Base-by-base conservation (phyloP, 2,113 vertebrate species). In the Chaenocephalus aceratus region DNA sequence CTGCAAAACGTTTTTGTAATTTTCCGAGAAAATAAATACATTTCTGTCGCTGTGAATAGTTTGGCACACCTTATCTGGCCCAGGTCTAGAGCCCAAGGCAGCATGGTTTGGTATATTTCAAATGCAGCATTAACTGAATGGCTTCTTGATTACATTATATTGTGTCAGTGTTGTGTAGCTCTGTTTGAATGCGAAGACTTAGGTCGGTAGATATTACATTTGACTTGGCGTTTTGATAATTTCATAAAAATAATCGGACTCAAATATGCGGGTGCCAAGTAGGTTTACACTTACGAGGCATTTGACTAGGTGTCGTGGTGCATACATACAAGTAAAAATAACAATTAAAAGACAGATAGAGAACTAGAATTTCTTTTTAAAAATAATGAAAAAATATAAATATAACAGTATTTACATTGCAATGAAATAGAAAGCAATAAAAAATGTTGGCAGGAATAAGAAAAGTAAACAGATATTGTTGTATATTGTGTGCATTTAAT, bases 201-300 rank as follows among this genome's bases (percentile, higher is more conserved):
- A 30, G 65, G 63, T 30, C 48, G 49, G 56, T 72, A 60, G 46
- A n/a, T 64, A 56, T 79, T 46, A 86, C 70, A 80, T 76, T 76
- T 87, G 72, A 82, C 83, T 58, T 72, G 65, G 79, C 66, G 48
- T 81, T 90, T 87, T 80, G 44, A 49, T 26, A 63, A 10, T 57
- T 68, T 44, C 60, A 26, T 84, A 53, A 82, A 84, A 73, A 80
- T 6, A 6, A 73, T 83, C 30, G 82, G 79, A 77, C 68, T 83
- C 30, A 30, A 30, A 30, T 30, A 30, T 30, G 30, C 18, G 82
- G 82, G 5, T 34, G 49, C 49, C 11, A 34, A n/a, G 30, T 30
- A 30, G 30, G 30, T 30, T 30, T 30, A 30, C 30, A 30, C 30
- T 30, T 30, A 30, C 30, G 3, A 30, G 30, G 30, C 3, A 30